phyloP scores from a whole-genome alignment of 2,113 vertebrate species.

The Delphinus delphis region DNA sequence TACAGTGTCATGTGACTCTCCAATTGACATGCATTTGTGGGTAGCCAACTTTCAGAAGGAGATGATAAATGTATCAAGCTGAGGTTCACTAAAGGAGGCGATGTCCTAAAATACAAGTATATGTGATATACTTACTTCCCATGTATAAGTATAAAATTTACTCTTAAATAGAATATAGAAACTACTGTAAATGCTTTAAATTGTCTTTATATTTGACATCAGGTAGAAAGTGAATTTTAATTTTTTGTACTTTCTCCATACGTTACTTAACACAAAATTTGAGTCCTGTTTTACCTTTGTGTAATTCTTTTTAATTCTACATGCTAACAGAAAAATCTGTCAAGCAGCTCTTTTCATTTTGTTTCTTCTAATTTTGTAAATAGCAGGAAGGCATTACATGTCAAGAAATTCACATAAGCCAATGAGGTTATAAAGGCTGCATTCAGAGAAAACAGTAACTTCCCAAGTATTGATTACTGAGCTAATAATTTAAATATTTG shows the following conservation, averaged over 20 bases:
- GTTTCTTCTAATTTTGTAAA: constrained; percentile 20
- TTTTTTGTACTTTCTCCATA: neutral
- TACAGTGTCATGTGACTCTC: neutral
- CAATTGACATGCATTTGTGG: neutral
- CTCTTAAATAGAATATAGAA: neutral
- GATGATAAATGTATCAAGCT: neutral
- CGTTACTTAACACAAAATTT: constrained; percentile 13
- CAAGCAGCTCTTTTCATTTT: neutral
- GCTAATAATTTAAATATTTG: constrained; percentile 9
- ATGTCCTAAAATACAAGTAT: neutral
- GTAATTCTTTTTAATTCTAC: constrained; percentile 25
- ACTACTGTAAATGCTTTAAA: neutral
- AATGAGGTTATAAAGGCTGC: neutral
- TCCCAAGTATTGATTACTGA: neutral
- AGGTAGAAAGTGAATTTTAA: constrained; percentile 5
- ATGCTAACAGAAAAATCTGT: constrained; percentile 20
- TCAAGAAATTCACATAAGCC: constrained; percentile 28
- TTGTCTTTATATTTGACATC: neutral
- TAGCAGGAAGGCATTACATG: neutral
- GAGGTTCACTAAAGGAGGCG: neutral
- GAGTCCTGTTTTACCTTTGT: constrained; percentile 13
- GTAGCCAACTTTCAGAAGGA: neutral
- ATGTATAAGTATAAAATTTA: neutral
- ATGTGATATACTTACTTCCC: neutral
- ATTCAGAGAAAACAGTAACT: neutral